Evolutionary conservation across 2,888 invertebrate genomes (phyloP), one percentile per base, ranked within the genome.

Genomic region (Zonitis immaculata): DNA sequence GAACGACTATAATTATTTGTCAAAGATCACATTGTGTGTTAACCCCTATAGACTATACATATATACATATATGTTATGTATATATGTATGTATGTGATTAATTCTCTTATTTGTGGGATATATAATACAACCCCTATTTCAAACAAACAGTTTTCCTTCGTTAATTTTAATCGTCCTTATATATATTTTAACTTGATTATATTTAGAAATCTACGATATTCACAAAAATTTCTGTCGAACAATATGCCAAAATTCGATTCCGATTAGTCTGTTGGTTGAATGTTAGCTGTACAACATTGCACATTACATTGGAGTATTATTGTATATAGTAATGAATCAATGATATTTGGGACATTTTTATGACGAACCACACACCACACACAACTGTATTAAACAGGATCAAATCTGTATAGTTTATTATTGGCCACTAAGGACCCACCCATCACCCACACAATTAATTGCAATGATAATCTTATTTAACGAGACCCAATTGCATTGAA

Each of bases 391-490:
- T 65, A 63, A 67, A 66, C n/a, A 69, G 70, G 70, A 69, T 69
- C 70, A 69, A 63, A 65, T 57, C 59, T 59, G 62, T 73, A 64
- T n/a, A n/a, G 69, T 71, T 73, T 73, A 74, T 70, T 64, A 65
- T 58, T 28, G 55, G 68, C 67, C 73, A 63, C 74, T 47, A 52
- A 52, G 68, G 73, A 65, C 59, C 69, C 62, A 73, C 73, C 65
- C 70, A 73, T 74, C 73, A 73, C 67, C 60, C 64, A 53, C 73
- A 73, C n/a, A n/a, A 73, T 74, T 74, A 73, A 74, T 73, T 70
- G 69, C 69, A 66, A 71, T 69, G 72, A 73, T 74, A 74, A 74
- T 74, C 72, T 72, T 70, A 70, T 72, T 72, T 70, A 71, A 72
- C 72, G 69, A 68, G 60, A 62, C 68, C 70, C 70, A 66, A 69